Evolutionary conservation across 1,140 invertebrate genomes (phyloP).

Genomic region (Lasioglossum albipes): DNA sequence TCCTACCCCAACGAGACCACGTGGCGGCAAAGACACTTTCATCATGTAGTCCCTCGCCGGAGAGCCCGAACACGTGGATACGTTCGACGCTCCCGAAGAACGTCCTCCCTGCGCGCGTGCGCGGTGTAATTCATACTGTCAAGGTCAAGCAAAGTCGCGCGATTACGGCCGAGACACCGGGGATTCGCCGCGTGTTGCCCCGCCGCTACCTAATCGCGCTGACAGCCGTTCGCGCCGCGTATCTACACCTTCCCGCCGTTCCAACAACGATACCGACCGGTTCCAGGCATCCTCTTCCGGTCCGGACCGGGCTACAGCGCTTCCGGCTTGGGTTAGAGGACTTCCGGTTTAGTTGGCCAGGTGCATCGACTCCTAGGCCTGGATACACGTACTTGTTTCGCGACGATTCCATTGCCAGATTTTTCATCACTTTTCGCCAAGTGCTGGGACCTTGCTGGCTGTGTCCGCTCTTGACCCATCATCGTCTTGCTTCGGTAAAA

Average conservation of each 20-base stretch:
- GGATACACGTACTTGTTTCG: no score
- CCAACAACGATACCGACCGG: not conserved
- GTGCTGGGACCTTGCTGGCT: no score
- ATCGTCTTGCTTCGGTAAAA: no score
- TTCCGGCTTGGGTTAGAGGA: no score
- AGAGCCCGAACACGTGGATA: constrained; percentile 71
- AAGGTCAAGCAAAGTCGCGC: constrained; percentile 72
- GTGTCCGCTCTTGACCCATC: no score
- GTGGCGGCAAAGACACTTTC: constrained; percentile 73
- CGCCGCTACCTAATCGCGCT: constrained; percentile 42
- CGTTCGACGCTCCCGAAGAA: constrained; percentile 73
- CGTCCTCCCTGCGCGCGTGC: constrained; percentile 68
- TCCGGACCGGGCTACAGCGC: no score
- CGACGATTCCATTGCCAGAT: no score
- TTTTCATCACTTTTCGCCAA: no score
- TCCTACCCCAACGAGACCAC: constrained; percentile 75
- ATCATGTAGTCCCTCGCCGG: constrained; percentile 64
- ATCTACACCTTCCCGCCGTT: not conserved
- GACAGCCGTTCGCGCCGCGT: constrained; percentile 21
- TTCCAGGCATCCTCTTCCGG: no score
- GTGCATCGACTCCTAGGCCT: no score
- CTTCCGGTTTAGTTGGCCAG: no score
- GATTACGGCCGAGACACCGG: constrained; percentile 64
- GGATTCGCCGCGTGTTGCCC: constrained; percentile 30
- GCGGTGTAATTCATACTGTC: constrained; percentile 56